Evolutionary conservation across 2,888 invertebrate genomes (phyloP).

Genomic region (Sarcophaga rosellei): DNA sequence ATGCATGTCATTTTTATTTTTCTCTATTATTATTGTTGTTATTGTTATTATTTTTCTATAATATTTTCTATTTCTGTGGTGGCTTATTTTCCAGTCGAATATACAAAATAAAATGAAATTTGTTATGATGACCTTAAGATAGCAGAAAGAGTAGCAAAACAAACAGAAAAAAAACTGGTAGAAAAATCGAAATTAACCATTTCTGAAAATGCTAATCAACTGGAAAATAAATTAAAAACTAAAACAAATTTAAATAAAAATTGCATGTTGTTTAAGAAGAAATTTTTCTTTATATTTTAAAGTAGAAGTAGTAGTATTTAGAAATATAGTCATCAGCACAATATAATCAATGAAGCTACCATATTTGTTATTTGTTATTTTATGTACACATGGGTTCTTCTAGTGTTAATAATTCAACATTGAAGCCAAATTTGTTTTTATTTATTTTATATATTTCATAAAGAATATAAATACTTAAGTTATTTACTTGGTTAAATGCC

Average conservation of each 20-base stretch:
- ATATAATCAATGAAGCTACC: too few species aligned
- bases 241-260: too few species aligned
- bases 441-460: not conserved
- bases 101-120: conserved; percentile 1
- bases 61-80: not conserved
- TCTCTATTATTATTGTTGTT: conserved; percentile 5
- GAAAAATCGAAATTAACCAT: conserved; percentile 10
- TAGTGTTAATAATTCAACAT: not conserved
- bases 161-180: not conserved
- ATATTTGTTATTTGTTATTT: too few species aligned
- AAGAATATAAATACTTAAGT: conserved; percentile 7
- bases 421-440: not conserved
- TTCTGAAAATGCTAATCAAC: not conserved
- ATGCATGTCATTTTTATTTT: conserved; percentile 42
- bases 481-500: conserved; percentile 62
- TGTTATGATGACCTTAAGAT: conserved; percentile 54
- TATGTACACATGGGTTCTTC: not conserved
- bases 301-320: too few species aligned
- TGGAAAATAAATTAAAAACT: not conserved
- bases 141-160: conserved; percentile 4
- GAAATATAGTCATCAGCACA: too few species aligned
- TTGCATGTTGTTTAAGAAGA: too few species aligned
- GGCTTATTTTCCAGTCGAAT: not conserved
- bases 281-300: too few species aligned
- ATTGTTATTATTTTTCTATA: conserved; percentile 13